Base-by-base conservation (phyloP, 1,140 invertebrate species). In the Chionoecetes opilio region DNA sequence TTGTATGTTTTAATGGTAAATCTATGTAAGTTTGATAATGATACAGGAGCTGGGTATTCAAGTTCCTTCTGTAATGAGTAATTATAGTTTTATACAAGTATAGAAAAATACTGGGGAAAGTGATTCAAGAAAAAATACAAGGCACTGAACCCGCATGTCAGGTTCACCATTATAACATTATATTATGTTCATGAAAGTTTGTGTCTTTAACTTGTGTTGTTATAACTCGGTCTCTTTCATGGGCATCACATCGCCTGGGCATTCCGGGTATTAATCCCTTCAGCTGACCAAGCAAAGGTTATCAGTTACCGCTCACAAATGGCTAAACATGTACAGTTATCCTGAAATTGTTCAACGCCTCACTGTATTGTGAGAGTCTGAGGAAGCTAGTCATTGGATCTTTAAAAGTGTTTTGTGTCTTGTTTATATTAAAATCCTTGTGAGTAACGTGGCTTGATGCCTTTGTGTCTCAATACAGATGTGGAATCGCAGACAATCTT, bases 41-140 rank as follows among this genome's bases (percentile, higher is more conserved):
- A 75, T 92, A 37, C 34, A 92, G 91, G 82, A 92, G 91, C 91
- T 92, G 91, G 91, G 91, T 92, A 92, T 92, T 92, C 91, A 92
- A 92, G 91, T 92, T 92, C 91, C 91, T 92, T 92, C 82, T 92
- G 34, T 92, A 82, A 75, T 92, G 75, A 82, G 31, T 92, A 92
- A 92, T 84, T 92, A 82, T 41, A 92, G 63, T 63, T 92, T 92
- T 82, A 92, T 63, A 82, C 63, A 75, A 82, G 82, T 17, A 85
- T 92, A 31, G 89, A 91, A 82, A 75, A 82, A 38, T 92, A 26
- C 11, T 82, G 32, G 75, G 37, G 82, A 92, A 29, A 82, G n/a
- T 32, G 26, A 86, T 89, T 86, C 37, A 41, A 41, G 29, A 86
- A 86, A 86, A 86, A 34, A 38, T 38, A 86, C n/a, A 75, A n/a